A percentile compares a stretch with the other conserved stretches of the same genome.
These are phyloP conservation scores for Cyrtonyx montezumae DNA, from an alignment of 2,113 vertebrate genomes.

Conservation along the genomic window DNA sequence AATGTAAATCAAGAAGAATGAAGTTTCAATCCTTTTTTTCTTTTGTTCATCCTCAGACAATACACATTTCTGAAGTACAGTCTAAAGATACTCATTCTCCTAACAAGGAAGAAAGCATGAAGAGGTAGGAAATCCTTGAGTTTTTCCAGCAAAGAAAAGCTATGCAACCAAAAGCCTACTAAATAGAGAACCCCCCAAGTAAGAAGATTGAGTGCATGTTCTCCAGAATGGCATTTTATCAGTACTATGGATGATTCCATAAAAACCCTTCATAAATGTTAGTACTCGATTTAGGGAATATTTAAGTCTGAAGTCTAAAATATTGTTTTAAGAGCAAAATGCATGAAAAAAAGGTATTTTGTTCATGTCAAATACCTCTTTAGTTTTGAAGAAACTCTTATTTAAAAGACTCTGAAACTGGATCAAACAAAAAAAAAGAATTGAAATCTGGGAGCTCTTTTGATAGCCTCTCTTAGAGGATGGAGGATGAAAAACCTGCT, in stretches of 20 bases:
- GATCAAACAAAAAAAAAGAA: neutral
- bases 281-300: neutral
- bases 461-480: neutral
- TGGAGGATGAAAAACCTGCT: fast-evolving
- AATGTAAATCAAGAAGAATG: fast-evolving
- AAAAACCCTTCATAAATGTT: neutral
- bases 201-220: neutral
- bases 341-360: neutral
- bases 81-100: neutral
- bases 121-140: neutral
- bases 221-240: neutral
- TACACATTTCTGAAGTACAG: neutral
- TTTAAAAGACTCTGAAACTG: neutral
- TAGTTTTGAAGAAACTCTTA: neutral
- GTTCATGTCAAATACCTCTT: neutral
- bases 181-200: neutral
- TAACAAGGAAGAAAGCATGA: neutral
- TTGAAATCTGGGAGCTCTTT: neutral
- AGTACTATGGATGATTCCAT: neutral
- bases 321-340: neutral
- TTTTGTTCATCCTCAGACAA: neutral
- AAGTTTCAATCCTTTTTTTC: neutral
- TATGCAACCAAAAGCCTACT: neutral
- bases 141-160: neutral
- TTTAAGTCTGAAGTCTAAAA: neutral